Evolutionary conservation across 2,888 invertebrate species (phyloP).

Genomic region (Agrotis exclamationis): DNA sequence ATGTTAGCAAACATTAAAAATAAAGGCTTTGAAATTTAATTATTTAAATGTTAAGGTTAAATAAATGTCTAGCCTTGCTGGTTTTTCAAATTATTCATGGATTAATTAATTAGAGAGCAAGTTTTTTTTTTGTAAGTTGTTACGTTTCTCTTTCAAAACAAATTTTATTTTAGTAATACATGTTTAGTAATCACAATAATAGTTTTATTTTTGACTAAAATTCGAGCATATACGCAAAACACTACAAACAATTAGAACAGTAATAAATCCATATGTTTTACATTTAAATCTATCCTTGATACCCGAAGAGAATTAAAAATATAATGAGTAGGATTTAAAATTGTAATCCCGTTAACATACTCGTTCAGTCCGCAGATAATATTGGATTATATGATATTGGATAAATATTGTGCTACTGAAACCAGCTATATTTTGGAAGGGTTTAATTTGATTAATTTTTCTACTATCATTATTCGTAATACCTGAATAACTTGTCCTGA

Average conservation of each 20-base stretch:
- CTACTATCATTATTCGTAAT: not conserved
- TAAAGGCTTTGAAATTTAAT: slow-evolving; percentile 17
- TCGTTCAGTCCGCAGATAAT: slow-evolving; percentile 29
- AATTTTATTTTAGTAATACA: not conserved
- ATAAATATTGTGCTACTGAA: slow-evolving; percentile 7
- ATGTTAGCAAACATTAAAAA: slow-evolving; percentile 13
- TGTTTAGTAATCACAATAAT: too few species aligned
- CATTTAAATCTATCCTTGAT: slow-evolving; percentile 28
- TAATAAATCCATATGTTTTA: slow-evolving; percentile 7
- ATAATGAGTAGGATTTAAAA: slow-evolving; percentile 26
- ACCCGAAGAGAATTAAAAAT: slow-evolving; percentile 13
- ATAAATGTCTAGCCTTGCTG: slow-evolving; percentile 10
- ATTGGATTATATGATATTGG: too few species aligned
- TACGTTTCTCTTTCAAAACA: not conserved
- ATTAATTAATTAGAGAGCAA: not conserved
- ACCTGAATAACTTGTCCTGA: not conserved
- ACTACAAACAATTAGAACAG: too few species aligned
- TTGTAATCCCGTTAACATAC: slow-evolving; percentile 30
- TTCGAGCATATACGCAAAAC: too few species aligned
- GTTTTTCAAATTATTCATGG: not conserved
- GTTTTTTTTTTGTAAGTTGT: not conserved
- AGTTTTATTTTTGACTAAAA: not conserved
- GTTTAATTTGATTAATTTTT: slow-evolving; percentile 20
- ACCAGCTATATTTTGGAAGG: slow-evolving; percentile 14
- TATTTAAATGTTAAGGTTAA: not conserved